Base-by-base conservation (phyloP, 2,797 vertebrate species). In the Tarsius wallacei region DNA sequence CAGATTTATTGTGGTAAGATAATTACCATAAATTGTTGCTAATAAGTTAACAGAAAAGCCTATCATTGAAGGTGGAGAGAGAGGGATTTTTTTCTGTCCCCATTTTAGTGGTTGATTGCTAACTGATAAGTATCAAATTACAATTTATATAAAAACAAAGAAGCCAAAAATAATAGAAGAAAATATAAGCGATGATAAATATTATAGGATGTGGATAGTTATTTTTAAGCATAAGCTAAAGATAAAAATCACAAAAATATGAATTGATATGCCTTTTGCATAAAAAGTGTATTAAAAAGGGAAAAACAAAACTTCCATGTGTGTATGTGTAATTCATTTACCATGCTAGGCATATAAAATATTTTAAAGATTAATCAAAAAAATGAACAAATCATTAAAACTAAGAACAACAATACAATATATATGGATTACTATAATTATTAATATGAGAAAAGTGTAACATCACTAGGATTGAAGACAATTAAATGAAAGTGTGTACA, bases 151-250 rank as follows among this genome's bases (percentile, higher is more conserved):
- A 42, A 81, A 93, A 90, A 57, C 64, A 73, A 95, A 87, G 16
- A 90, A 80, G 17, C 16, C 28, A 61, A 77, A 82, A 73, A 66
- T 73, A 83, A 59, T 71, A 76, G 7, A 68, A 28, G 57, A 24
- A 57, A 49, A 42, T 42, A 42, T 42, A 42, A 42, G 31, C 7
- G 0, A 78, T n/a, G 24, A 74, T 49, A 87, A 64, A 71, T 78
- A 70, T 49, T 70, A 71, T 49, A 42, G 91, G 15, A 22, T 78
- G 7, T 12, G 93, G 16, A 77, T 59, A 66, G 3, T 66, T 93
- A 61, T 90, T 97, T 74, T 31, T 57, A 96, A 89, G 47, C 15
- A 64, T 55, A 94, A 47, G 78, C 63, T 8, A 53, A 87, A 21
- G 8, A 36, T 63, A 59, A 76, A 42, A 68, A 33, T 83, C 13